Evolutionary conservation across 2,797 vertebrate species (phyloP).

Genomic region (Crax fasciolata): DNA sequence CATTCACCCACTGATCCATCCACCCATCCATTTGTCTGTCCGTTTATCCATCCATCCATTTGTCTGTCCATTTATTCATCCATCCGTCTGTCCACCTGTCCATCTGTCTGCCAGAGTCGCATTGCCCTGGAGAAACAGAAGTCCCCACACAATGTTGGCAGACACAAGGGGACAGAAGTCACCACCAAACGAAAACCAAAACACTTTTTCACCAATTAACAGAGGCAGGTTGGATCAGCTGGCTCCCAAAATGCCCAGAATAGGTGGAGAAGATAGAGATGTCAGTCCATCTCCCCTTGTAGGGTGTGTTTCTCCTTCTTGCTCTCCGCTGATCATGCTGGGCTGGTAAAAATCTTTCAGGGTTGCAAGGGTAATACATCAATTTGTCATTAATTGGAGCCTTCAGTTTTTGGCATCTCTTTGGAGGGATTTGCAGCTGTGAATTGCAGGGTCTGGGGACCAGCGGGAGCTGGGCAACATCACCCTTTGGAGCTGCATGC

Average conservation of each 20-base stretch:
- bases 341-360: background rate
- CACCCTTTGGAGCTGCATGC: background rate
- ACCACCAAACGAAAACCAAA: background rate
- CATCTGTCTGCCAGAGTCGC: background rate
- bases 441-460: background rate
- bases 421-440: background rate
- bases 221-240: accelerated
- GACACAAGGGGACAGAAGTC: background rate
- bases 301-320: background rate
- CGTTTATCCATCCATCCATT: background rate
- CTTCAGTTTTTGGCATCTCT: background rate
- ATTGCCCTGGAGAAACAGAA: background rate
- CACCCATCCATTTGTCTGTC: too few relatives aligned
- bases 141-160: background rate
- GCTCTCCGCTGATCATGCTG: accelerated
- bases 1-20: too few relatives aligned
- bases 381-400: background rate
- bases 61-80: too few relatives aligned
- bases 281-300: too few relatives aligned
- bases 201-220: background rate
- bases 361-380: background rate
- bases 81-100: background rate
- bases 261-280: accelerated
- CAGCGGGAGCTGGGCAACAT: accelerated
- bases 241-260: background rate